phyloP scores from a whole-genome alignment of 2,797 vertebrate species.

The Tokudaia tokunoshimensis region DNA sequence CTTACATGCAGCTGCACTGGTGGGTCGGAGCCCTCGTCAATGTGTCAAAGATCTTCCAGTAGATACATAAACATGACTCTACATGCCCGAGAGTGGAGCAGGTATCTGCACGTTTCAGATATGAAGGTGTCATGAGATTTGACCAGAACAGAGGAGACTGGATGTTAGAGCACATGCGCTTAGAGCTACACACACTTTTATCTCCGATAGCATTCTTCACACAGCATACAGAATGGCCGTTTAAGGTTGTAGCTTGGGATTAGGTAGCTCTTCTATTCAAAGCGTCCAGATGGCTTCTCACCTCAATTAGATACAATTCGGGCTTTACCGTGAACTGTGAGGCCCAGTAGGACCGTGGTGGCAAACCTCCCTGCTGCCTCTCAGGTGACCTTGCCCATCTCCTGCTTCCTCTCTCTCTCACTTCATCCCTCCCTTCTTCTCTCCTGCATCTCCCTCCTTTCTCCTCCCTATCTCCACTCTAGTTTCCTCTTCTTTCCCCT shows the following conservation, averaged over 20 bases:
- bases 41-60: not conserved
- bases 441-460: not conserved
- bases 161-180: not conserved
- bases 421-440: not conserved
- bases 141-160: not conserved
- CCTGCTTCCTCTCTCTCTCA: not conserved
- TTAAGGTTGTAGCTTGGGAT: constrained; percentile 21
- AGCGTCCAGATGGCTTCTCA: constrained; percentile 21
- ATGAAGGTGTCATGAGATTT: not conserved
- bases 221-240: not conserved
- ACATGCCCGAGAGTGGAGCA: not conserved
- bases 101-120: constrained; percentile 6
- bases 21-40: not conserved
- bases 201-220: not conserved
- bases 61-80: not conserved
- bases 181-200: not conserved
- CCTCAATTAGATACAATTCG: not conserved
- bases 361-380: not conserved
- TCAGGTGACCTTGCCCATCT: not conserved
- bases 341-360: not conserved
- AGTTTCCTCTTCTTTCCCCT: not conserved
- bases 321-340: not conserved
- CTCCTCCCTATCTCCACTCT: not conserved
- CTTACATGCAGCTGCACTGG: not conserved
- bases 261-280: not conserved